Base-by-base conservation (phyloP, 92 coral and sea anemone genomes). In the Epizoanthus scotinus region DNA sequence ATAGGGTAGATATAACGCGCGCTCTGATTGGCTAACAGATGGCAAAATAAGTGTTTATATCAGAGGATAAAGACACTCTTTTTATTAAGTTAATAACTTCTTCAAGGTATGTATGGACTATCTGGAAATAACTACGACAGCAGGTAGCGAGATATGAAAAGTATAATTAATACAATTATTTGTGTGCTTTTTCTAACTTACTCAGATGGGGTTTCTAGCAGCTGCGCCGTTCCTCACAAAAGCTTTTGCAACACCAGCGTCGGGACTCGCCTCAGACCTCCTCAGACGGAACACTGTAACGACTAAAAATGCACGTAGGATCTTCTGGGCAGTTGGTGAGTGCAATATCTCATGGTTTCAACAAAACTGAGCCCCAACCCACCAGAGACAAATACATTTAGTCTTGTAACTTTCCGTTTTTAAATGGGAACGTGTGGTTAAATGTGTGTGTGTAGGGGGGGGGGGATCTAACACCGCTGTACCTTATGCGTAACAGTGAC, bases 171-270 rank as follows among this genome's bases (percentile, higher is more conserved):
- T 20, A 20, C 20, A 17, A 2, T 72, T 34, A 10, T 27, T 21
- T 36, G 18, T 15, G 47, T 70, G 27, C 62, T 44, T 34, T 5
- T 69, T 34, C 70, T 7, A 75, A 66, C 66, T 7, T 68, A 66
- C 66, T 44, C 56, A 95, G 98, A 95, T 94, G 97, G 98, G 98
- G 0, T 95, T 95, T 73, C 83, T 95, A 72, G 98, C 98, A 6
- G 97, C 98, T 0, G 64, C 94, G 36, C 98, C 98, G 44, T 95
- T 93, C 61, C 81, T 95, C 5, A 93, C 94, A 24, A 93, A 95
- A 69, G 98, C 92, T 20, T 31, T 95, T 24, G 92, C 91, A 63
- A 84, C 98, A 2, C 98, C 98, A 2, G 62, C 85, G 27, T 91
- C 98, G 3, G 98, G 98, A 3, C 84, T 95, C 28, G 84, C 93